Conservation (phyloP, 2,113 vertebrate genomes). For the Synodontis membranacea region DNA sequence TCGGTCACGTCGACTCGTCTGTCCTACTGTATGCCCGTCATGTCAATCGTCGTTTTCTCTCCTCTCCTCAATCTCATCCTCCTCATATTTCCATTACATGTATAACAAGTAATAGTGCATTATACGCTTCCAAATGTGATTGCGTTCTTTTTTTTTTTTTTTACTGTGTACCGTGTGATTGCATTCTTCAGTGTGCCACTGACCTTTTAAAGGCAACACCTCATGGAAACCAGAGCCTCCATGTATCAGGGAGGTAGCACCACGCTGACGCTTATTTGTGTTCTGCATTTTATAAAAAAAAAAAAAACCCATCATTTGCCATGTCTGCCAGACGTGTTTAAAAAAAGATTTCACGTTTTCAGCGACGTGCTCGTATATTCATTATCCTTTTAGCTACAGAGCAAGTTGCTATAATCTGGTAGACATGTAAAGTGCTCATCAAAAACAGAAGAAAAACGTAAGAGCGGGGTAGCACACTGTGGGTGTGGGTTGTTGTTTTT, state of each 20-base stretch:
- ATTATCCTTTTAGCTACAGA: background rate
- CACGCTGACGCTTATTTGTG: background rate
- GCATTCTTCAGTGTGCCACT: too few species aligned
- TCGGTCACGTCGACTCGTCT: slow-evolving; percentile 13
- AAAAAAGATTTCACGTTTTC: background rate
- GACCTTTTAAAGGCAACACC: background rate
- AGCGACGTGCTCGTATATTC: background rate
- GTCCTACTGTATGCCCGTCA: background rate
- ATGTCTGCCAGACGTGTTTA: background rate
- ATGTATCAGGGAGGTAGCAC: background rate
- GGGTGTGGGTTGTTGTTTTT: too few species aligned
- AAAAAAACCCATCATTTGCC: too few species aligned
- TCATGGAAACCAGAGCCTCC: background rate
- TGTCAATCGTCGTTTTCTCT: background rate
- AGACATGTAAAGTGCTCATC: background rate
- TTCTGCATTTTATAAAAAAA: background rate
- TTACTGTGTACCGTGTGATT: too few species aligned
- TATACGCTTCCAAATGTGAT: background rate
- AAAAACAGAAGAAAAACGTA: too few species aligned
- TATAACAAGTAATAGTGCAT: background rate
- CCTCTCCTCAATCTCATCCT: background rate
- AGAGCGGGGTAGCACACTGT: background rate
- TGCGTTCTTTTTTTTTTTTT: too few species aligned
- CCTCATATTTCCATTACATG: background rate
- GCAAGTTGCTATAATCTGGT: background rate